Evolutionary conservation across 2,888 invertebrate genomes (phyloP).

Genomic region (Biston stratarius): DNA sequence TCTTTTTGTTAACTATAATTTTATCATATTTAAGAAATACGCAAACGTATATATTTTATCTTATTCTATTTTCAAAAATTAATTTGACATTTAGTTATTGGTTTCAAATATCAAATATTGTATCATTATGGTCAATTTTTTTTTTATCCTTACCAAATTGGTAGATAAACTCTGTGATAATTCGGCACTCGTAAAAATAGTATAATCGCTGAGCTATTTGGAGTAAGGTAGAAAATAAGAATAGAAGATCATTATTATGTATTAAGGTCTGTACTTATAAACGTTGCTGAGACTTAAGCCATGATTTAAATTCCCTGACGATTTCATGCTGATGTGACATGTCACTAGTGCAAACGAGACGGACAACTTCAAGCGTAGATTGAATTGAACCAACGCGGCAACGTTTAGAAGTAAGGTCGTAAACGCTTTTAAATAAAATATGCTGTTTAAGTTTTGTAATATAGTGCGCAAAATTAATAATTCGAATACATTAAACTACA

Average conservation of each 20-base stretch:
- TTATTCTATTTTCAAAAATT: neutral
- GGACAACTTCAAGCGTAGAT: too few relatives aligned
- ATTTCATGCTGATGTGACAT: too few relatives aligned
- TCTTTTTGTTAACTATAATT: neutral
- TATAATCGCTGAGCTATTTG: constrained; percentile 16
- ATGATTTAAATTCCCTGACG: too few relatives aligned
- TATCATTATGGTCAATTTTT: neutral
- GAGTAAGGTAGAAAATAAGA: neutral
- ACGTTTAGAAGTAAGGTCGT: too few relatives aligned
- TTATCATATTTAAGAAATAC: neutral
- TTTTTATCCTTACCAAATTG: constrained; percentile 18
- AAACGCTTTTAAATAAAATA: too few relatives aligned
- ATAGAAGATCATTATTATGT: constrained; percentile 11
- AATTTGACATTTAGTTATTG: neutral
- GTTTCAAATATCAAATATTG: neutral
- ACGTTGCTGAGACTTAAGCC: too few relatives aligned
- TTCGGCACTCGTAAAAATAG: constrained; percentile 16
- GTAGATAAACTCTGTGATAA: constrained; percentile 29
- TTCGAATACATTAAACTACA: too few relatives aligned
- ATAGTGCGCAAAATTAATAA: too few relatives aligned
- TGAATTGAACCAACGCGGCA: too few relatives aligned
- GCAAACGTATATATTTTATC: neutral
- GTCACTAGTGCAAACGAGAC: too few relatives aligned
- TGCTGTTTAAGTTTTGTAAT: too few relatives aligned
- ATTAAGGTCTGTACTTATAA: neutral